Conservation (phyloP, 2,113 vertebrate species). For the Sardina pilchardus region DNA sequence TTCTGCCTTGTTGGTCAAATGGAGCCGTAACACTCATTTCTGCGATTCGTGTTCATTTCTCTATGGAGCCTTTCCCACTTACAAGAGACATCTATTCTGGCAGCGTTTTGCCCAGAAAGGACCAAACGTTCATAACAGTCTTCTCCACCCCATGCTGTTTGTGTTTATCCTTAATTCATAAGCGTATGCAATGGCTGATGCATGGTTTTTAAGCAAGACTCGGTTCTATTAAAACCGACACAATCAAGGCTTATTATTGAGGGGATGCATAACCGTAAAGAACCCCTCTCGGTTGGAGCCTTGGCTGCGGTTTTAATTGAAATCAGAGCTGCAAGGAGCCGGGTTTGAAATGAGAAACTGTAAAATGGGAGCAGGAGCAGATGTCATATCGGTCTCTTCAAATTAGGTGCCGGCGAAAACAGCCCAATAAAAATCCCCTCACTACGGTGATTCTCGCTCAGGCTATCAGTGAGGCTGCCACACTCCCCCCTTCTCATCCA, state of each 20-base stretch:
- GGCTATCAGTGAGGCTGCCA: not conserved
- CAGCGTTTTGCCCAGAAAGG: not conserved
- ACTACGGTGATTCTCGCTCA: not conserved
- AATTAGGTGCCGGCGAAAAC: not conserved
- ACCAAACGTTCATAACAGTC: not conserved
- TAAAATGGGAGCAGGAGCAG: not conserved
- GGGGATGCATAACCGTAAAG: not conserved
- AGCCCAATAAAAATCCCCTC: not conserved
- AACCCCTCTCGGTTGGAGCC: not conserved
- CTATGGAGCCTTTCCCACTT: not conserved
- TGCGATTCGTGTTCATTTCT: not conserved
- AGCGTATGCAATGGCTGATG: not conserved
- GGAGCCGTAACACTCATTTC: not conserved
- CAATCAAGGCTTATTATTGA: not conserved
- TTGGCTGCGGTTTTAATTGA: not conserved
- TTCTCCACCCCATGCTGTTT: not conserved
- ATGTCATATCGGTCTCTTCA: slow-evolving; percentile 3
- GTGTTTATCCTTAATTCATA: not conserved
- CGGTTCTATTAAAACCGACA: not conserved
- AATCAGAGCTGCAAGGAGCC: not conserved
- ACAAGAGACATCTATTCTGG: not conserved
- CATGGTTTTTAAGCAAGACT: not conserved
- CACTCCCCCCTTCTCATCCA: too few species aligned
- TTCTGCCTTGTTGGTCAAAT: not conserved
- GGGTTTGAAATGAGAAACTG: not conserved